Percentiles rank a stretch among this genome's conserved stretches.
Conservation (phyloP, 2,888 invertebrate species). For the Tenthredo livida region DNA sequence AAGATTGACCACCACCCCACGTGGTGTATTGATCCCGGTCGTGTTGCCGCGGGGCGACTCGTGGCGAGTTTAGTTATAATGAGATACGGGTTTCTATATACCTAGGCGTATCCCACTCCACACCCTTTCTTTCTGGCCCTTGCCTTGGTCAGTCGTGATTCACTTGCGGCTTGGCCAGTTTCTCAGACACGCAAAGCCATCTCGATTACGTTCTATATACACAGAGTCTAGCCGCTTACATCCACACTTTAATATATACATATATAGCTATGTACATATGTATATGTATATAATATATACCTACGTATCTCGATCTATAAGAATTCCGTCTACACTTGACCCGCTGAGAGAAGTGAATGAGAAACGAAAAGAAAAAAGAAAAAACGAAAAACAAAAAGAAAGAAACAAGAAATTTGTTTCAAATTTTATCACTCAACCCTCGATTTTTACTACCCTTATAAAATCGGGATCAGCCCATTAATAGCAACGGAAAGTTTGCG, state of each 20-base stretch:
- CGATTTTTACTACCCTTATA: neutral
- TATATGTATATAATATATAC: neutral
- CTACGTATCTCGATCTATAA: neutral
- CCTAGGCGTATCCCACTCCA: constrained; percentile 17
- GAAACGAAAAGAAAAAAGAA: neutral
- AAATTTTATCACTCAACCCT: neutral
- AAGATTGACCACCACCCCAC: constrained; percentile 47
- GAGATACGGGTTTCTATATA: constrained; percentile 38
- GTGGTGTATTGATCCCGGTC: constrained; percentile 45
- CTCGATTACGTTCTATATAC: constrained; percentile 13
- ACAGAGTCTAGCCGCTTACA: constrained; percentile 19
- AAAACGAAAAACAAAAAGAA: neutral
- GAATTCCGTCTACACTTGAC: neutral
- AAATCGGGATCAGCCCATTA: constrained; percentile 28
- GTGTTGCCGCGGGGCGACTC: neutral
- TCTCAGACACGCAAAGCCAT: constrained; percentile 24
- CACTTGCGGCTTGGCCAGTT: constrained; percentile 35
- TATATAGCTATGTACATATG: neutral
- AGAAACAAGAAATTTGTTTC: neutral
- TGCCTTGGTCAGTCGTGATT: constrained; percentile 48
- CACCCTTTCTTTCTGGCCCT: constrained; percentile 33
- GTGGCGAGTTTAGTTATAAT: constrained; percentile 39
- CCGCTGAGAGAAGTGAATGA: neutral
- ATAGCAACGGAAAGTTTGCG: constrained; percentile 48
- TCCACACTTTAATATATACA: neutral